phyloP scores from a whole-genome alignment of 1,140 invertebrate genomes.

The Chymomyza costata region DNA sequence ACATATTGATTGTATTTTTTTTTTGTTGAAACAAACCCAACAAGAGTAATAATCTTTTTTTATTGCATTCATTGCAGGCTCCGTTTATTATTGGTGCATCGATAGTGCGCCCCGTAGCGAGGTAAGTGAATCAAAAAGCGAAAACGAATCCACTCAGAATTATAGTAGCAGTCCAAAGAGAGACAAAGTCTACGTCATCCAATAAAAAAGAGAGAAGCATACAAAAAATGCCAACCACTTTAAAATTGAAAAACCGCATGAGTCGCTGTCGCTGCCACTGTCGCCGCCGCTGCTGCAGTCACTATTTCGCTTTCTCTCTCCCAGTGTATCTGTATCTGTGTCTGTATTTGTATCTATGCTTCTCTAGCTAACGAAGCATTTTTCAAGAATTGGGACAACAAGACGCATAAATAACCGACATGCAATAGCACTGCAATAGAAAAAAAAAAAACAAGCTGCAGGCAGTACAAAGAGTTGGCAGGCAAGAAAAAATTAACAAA shows the following conservation, averaged over 20 bases:
- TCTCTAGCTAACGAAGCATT: slow-evolving; percentile 17
- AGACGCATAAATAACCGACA: slow-evolving; percentile 70
- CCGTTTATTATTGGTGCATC: slow-evolving; percentile 35
- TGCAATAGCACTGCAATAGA: slow-evolving; percentile 36
- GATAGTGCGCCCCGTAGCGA: slow-evolving; percentile 22
- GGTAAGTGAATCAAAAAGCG: slow-evolving; percentile 40
- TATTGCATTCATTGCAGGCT: slow-evolving; percentile 9
- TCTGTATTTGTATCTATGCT: too few relatives aligned
- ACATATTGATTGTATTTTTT: slow-evolving; percentile 63
- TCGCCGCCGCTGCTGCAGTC: background rate
- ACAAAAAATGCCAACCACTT: slow-evolving; percentile 10
- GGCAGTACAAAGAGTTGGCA: slow-evolving; percentile 4
- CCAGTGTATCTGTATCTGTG: background rate
- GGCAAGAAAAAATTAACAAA: slow-evolving; percentile 12
- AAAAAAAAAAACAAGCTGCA: slow-evolving; percentile 4
- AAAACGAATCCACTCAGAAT: background rate
- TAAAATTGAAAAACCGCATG: slow-evolving; percentile 22
- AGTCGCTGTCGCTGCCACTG: slow-evolving; percentile 14
- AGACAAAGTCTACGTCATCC: too few relatives aligned
- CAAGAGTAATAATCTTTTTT: slow-evolving; percentile 7
- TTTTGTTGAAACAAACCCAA: too few relatives aligned
- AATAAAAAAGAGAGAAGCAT: too few relatives aligned
- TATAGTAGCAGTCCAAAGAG: background rate
- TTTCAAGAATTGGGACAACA: slow-evolving; percentile 66
- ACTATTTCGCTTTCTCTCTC: background rate